Conservation (phyloP, 2,113 vertebrate species). For the Rhipidura dahli region DNA sequence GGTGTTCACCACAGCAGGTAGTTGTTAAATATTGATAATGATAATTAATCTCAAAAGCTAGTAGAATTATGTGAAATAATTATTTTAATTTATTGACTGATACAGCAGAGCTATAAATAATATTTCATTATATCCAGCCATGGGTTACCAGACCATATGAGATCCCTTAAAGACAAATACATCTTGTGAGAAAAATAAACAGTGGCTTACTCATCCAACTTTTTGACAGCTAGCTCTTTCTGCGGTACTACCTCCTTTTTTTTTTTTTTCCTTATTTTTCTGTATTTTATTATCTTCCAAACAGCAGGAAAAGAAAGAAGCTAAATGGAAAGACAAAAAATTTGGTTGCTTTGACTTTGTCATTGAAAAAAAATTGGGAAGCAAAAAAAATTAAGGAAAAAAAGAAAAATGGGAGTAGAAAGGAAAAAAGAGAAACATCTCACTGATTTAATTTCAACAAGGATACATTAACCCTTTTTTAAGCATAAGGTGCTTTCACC, state of each 20-base stretch:
- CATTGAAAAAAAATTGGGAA: neutral
- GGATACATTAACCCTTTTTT: neutral
- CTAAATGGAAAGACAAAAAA: neutral
- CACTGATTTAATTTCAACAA: neutral
- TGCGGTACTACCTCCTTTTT: neutral
- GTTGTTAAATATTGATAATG: neutral
- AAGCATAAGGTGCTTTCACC: neutral
- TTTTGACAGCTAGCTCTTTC: neutral
- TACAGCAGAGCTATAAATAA: neutral
- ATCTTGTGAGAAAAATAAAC: neutral
- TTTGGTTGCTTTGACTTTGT: neutral
- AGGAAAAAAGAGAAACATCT: neutral
- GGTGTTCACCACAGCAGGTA: neutral
- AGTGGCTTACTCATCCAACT: neutral
- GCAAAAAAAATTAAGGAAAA: neutral
- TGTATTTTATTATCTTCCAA: neutral
- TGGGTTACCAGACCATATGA: neutral
- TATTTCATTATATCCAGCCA: neutral
- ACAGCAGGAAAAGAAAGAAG: neutral
- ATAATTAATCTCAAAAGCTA: neutral
- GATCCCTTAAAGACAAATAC: neutral
- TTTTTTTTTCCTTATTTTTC: neutral
- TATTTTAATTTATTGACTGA: neutral
- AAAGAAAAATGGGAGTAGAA: neutral
- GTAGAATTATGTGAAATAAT: neutral